phyloP scores from a whole-genome alignment of 1,140 invertebrate genomes.

The Neodiprion virginianus region DNA sequence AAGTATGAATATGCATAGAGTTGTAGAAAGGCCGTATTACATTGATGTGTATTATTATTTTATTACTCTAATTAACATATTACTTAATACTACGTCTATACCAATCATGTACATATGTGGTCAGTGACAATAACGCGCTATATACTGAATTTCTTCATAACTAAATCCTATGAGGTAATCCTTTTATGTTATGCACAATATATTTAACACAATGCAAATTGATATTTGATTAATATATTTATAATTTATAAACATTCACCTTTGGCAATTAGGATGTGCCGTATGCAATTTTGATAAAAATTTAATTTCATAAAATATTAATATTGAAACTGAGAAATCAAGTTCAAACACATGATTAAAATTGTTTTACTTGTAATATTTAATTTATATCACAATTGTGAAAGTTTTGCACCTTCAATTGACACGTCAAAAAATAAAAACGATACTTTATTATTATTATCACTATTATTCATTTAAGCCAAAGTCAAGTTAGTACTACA shows the following conservation, averaged over 20 bases:
- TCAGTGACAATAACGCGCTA: constrained; percentile 4
- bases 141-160: neutral
- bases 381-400: no score
- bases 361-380: no score
- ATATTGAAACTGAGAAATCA: no score
- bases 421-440: no score
- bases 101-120: constrained; percentile 18
- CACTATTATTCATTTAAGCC: no score
- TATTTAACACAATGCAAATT: constrained; percentile 16
- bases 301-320: no score
- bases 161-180: neutral
- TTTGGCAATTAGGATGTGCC: constrained; percentile 5
- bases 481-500: no score
- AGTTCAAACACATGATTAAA: no score
- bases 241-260: constrained; percentile 22
- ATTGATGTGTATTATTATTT: constrained; percentile 10
- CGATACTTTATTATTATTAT: no score
- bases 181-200: neutral
- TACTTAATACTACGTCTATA: constrained; percentile 23
- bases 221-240: constrained; percentile 13
- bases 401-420: no score
- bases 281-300: no score
- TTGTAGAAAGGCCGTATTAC: neutral
- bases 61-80: constrained; percentile 15
- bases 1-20: neutral